Percentiles rank a stretch among this genome's conserved stretches.
Conservation (phyloP, 2,797 vertebrate genomes). For the Pseudocheirus occidentalis region DNA sequence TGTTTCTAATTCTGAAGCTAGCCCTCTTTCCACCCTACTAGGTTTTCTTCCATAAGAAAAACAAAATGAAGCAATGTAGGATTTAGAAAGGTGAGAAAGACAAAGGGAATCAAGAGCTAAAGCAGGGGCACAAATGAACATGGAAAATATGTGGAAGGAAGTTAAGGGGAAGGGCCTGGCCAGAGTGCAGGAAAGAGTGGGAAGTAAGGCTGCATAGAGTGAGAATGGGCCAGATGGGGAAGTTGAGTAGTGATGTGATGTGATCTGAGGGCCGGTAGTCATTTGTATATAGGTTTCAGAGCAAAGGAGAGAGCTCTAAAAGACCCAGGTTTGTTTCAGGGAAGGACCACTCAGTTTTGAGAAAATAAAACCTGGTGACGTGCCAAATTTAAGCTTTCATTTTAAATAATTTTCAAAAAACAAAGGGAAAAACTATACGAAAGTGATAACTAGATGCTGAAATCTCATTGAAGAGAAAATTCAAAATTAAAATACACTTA, state of each 20-base stretch:
- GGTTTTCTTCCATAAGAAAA: neutral
- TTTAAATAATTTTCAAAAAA: constrained; percentile 19
- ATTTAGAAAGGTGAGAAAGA: neutral
- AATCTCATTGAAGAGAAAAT: neutral
- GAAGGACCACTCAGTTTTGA: neutral
- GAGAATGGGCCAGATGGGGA: neutral
- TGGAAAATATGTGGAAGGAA: neutral
- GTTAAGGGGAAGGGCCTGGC: neutral
- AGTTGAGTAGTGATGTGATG: neutral
- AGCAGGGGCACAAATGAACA: neutral
- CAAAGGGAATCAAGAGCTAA: neutral
- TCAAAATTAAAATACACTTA: neutral
- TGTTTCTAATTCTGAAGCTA: neutral
- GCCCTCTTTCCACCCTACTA: neutral
- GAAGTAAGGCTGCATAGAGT: neutral
- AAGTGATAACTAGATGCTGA: constrained; percentile 7
- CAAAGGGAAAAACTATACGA: constrained; percentile 12
- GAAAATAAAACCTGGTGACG: constrained; percentile 11
- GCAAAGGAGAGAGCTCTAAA: neutral
- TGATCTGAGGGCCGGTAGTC: neutral
- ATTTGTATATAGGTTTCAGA: neutral
- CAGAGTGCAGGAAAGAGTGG: neutral
- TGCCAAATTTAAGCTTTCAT: constrained; percentile 39
- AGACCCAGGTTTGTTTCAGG: neutral
- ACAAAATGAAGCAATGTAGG: neutral